A percentile compares a stretch with the other conserved stretches of the same genome.
These are phyloP conservation scores for Hypomecis atomaria DNA, from an alignment of 2,888 invertebrate species.

Conservation along the genomic window DNA sequence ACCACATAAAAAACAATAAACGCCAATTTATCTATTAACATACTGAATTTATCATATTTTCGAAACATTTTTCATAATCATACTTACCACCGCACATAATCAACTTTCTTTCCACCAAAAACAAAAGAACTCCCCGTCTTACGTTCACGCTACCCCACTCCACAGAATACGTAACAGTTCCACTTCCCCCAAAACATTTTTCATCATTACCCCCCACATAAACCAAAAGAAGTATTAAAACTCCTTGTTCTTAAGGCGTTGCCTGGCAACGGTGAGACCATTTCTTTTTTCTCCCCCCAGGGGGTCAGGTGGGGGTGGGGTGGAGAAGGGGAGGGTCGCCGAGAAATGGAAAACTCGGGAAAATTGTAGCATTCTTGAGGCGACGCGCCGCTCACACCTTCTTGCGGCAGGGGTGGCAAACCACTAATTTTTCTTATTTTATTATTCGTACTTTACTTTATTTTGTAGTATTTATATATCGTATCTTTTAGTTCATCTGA, in stretches of 20 bases:
- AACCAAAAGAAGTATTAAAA: constrained; percentile 41
- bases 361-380: constrained; percentile 86
- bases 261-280: constrained; percentile 74
- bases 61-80: too few species aligned
- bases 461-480: too few species aligned
- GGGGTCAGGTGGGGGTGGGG: constrained; percentile 34
- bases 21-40: too few species aligned
- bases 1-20: too few species aligned
- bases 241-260: constrained; percentile 46
- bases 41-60: too few species aligned
- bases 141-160: constrained; percentile 2
- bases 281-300: constrained; percentile 69
- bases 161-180: constrained; percentile 8
- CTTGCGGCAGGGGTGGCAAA: constrained; percentile 64
- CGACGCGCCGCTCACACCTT: constrained; percentile 83
- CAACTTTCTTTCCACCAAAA: not conserved
- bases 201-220: constrained; percentile 30
- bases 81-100: too few species aligned
- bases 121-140: constrained; percentile 13
- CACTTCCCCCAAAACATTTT: constrained; percentile 38
- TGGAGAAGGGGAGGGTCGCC: constrained; percentile 62
- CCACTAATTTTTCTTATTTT: constrained; percentile 29
- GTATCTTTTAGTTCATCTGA: too few species aligned
- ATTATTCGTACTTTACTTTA: too few species aligned
- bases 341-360: constrained; percentile 85